These are phyloP conservation scores for Chrysopilus asiliformis DNA, from an alignment of 2,888 invertebrate genomes.

Conservation along the genomic window DNA sequence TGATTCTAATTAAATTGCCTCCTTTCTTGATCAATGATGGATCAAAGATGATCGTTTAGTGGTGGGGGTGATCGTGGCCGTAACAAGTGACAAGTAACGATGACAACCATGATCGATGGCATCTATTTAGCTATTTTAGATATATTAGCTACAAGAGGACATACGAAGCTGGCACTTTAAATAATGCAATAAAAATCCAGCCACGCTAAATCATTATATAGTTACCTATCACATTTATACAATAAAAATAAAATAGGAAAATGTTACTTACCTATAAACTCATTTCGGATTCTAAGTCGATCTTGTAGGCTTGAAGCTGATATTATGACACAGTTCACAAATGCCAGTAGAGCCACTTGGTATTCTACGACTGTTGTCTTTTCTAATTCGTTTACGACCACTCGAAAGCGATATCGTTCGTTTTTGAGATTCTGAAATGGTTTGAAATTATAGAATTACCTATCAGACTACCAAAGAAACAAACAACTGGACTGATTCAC, in stretches of 20 bases:
- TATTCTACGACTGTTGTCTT: conserved; percentile 71
- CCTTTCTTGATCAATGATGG: too few species aligned
- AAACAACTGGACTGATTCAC: background rate
- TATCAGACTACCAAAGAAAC: background rate
- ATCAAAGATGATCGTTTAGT: too few species aligned
- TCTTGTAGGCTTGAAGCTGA: conserved; percentile 78
- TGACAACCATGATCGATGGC: too few species aligned
- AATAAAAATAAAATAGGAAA: too few species aligned
- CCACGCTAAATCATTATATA: too few species aligned
- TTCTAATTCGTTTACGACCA: conserved; percentile 79
- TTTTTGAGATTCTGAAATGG: conserved; percentile 60
- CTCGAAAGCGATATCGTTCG: conserved; percentile 77
- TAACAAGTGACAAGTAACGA: too few species aligned
- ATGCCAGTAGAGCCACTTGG: conserved; percentile 81
- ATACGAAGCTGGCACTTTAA: too few species aligned
- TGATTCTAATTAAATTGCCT: too few species aligned
- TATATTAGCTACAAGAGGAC: too few species aligned
- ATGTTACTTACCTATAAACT: conserved; percentile 75
- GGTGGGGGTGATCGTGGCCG: too few species aligned
- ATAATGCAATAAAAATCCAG: too few species aligned
- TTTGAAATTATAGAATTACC: conserved; percentile 8
- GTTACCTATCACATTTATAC: too few species aligned
- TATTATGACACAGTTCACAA: conserved; percentile 91
- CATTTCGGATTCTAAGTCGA: conserved; percentile 76
- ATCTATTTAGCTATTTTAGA: conserved; percentile 3